Base-by-base conservation (phyloP, 2,113 vertebrate species). In the Clinocottus analis region DNA sequence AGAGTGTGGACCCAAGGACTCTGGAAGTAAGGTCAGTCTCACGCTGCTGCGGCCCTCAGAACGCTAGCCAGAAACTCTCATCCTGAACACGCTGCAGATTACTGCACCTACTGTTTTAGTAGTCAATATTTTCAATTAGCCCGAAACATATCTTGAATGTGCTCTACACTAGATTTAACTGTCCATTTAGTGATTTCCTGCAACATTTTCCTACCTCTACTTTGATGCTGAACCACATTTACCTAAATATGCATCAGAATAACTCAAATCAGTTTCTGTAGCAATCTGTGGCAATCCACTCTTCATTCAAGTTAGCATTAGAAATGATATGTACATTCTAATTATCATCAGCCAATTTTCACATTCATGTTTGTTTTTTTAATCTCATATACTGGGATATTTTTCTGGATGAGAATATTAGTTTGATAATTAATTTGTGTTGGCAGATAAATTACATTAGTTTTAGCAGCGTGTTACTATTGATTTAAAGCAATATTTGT, bases 21-120 rank as follows among this genome's bases (percentile, higher is more conserved):
- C 98, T 96, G 98, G 98, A 99, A 99, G 98, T 98, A 99, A 99
- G 98, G 98, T 99, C 97, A 99, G 98, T 99, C 94, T 92, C 95
- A 96, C 93, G 89, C 91, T 89, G 88, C 85, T 89, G 85, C 69
- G 83, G 90, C 90, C 83, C 76, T 77, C 84, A 87, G 88, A 93
- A 92, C 83, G 82, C 86, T 90, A 92, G 90, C 83, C 89, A 89
- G 74, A 91, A 92, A 71, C 83, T 85, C 63, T 87, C 89, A 92
- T 88, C 79, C 80, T 89, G 71, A 93, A 91, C 77, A 87, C 78
- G 85, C 85, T 89, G 82, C 92, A 93, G 88, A 91, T 91, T 91
- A 90, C 79, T 91, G 80, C 82, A 89, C 82, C 85, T 84, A 90
- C 87, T 92, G 89, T 87, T 27, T 72, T 81, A 86, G 61, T 72